phyloP scores from a whole-genome alignment of 2,113 vertebrate genomes.

The Lepus americanus region DNA sequence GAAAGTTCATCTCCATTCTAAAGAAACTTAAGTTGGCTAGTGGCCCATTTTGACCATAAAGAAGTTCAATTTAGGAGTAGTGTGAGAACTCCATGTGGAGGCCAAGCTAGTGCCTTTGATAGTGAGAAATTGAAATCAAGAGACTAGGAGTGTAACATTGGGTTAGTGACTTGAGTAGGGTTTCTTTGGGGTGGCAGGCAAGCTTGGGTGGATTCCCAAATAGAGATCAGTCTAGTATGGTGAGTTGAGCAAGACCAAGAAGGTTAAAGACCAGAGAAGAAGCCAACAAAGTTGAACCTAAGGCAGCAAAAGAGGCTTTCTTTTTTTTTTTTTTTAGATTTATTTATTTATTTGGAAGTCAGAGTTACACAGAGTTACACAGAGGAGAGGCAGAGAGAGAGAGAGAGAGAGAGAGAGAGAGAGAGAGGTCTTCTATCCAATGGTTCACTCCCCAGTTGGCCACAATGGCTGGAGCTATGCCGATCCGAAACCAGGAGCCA shows the following conservation, averaged over 20 bases:
- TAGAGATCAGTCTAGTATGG: neutral
- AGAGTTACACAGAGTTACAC: too few relatives aligned
- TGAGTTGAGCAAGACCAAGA: neutral
- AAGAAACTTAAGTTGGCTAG: neutral
- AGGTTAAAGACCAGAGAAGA: neutral
- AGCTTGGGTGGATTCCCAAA: neutral
- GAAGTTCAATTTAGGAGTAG: neutral
- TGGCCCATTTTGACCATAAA: neutral
- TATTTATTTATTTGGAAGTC: too few relatives aligned
- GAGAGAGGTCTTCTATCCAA: too few relatives aligned
- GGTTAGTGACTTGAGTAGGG: neutral
- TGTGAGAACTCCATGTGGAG: neutral
- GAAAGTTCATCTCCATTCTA: neutral
- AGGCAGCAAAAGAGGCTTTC: neutral
- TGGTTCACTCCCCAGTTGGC: too few relatives aligned
- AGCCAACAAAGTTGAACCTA: neutral
- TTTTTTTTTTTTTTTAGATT: too few relatives aligned
- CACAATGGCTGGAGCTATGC: too few relatives aligned
- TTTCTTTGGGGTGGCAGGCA: neutral
- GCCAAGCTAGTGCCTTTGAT: neutral
- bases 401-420: too few relatives aligned
- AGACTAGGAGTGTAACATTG: neutral
- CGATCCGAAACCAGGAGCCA: too few relatives aligned
- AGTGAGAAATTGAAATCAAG: neutral
- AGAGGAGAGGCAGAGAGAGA: too few relatives aligned